Percentiles rank a stretch among this genome's conserved stretches.
These are phyloP conservation scores for Amiota mariae DNA, from an alignment of 2,888 invertebrate genomes.

Conservation along the genomic window DNA sequence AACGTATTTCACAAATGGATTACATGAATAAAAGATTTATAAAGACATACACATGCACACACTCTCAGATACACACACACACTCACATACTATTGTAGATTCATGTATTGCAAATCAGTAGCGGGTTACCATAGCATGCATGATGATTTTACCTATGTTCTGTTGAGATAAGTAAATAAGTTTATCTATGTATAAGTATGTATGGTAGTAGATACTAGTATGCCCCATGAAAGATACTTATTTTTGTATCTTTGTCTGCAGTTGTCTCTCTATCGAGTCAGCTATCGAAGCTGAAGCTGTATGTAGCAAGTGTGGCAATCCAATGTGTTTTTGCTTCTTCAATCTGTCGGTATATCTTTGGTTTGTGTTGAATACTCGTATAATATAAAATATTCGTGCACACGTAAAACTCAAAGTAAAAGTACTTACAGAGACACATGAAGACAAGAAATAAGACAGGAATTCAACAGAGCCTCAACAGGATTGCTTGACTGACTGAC, in stretches of 20 bases:
- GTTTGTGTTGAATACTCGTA: constrained; percentile 17
- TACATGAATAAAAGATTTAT: constrained; percentile 68
- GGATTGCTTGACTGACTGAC: neutral
- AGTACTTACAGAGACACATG: constrained; percentile 14
- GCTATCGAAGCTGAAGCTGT: neutral
- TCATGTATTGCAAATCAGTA: constrained; percentile 61
- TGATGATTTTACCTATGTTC: constrained; percentile 11
- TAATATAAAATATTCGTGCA: constrained; percentile 22
- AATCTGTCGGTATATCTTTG: constrained; percentile 2
- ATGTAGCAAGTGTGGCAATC: neutral
- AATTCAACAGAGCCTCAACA: constrained; percentile 12
- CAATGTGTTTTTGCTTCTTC: neutral
- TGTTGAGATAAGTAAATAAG: neutral
- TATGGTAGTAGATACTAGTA: neutral
- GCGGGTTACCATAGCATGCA: constrained; percentile 54
- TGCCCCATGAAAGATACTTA: neutral
- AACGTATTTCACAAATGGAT: constrained; percentile 67
- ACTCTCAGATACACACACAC: no score
- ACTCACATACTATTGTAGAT: no score
- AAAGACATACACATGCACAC: constrained; percentile 55
- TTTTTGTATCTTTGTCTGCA: neutral
- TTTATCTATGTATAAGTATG: neutral
- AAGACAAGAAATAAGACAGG: constrained; percentile 42
- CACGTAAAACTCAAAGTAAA: constrained; percentile 26
- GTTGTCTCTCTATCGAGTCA: neutral